Conservation (phyloP, 2,888 invertebrate genomes). For the Pollenia amentaria region DNA sequence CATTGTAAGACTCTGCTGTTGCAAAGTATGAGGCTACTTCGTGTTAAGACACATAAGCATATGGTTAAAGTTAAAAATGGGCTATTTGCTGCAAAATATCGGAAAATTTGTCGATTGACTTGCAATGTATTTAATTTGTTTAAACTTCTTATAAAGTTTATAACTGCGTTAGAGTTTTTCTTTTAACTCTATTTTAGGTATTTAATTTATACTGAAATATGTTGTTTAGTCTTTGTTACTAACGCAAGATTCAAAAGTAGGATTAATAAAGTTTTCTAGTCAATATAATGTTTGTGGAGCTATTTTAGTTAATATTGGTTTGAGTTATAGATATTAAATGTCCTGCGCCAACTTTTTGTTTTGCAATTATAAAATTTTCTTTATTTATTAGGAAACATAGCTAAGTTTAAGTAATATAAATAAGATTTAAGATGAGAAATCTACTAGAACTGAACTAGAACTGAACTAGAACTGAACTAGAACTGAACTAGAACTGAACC, state of each 20-base stretch:
- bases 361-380: conserved; percentile 28
- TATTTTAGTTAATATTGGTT: conserved; percentile 20
- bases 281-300: conserved; percentile 38
- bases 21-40: conserved; percentile 45
- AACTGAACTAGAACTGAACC: too few species aligned
- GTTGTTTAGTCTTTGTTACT: conserved; percentile 11
- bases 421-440: not conserved
- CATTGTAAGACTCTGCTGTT: conserved; percentile 44
- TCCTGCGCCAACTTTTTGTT: conserved; percentile 27
- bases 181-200: conserved; percentile 19
- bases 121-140: conserved; percentile 7
- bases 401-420: not conserved
- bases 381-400: not conserved
- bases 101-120: conserved; percentile 55
- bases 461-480: too few species aligned
- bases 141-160: conserved; percentile 14
- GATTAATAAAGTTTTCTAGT: conserved; percentile 54
- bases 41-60: conserved; percentile 13
- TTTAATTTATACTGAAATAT: not conserved
- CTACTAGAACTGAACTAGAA: too few species aligned
- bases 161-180: conserved; percentile 40
- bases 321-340: conserved; percentile 34
- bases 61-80: not conserved
- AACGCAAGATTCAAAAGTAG: conserved; percentile 46
- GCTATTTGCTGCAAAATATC: conserved; percentile 36